A percentile compares a stretch with the other conserved stretches of the same genome.
These are phyloP conservation scores for Taphrorychus bicolor DNA, from an alignment of 2,888 invertebrate genomes.

Conservation along the genomic window DNA sequence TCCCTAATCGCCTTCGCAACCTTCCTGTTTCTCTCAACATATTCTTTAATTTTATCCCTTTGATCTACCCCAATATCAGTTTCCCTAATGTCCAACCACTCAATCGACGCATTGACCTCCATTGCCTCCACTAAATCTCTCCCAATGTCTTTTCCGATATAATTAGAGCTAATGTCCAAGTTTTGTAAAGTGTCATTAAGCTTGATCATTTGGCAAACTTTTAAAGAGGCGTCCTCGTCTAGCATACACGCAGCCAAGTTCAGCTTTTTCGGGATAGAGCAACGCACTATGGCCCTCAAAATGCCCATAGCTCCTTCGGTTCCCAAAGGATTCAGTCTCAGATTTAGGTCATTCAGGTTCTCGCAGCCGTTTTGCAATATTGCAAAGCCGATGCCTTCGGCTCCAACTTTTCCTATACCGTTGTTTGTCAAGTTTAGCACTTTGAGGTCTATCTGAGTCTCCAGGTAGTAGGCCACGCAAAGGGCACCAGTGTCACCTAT, in stretches of 20 bases:
- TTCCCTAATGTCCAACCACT: slow-evolving; percentile 53
- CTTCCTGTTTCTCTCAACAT: slow-evolving; percentile 60
- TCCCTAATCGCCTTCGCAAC: background rate
- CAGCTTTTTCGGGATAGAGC: slow-evolving; percentile 64
- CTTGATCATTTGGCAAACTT: slow-evolving; percentile 64
- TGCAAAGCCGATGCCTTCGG: slow-evolving; percentile 56
- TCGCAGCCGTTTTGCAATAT: slow-evolving; percentile 45
- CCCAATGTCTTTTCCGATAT: slow-evolving; percentile 66
- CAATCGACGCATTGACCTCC: slow-evolving; percentile 47
- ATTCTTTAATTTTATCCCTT: slow-evolving; percentile 59
- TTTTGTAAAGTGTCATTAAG: slow-evolving; percentile 64
- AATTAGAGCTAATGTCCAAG: slow-evolving; percentile 67
- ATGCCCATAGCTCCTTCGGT: slow-evolving; percentile 67
- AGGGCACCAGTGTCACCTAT: slow-evolving; percentile 69
- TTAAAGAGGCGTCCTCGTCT: slow-evolving; percentile 63
- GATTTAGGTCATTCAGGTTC: slow-evolving; percentile 57
- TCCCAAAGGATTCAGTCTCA: slow-evolving; percentile 69
- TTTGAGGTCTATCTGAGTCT: slow-evolving; percentile 61
- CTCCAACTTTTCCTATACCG: slow-evolving; percentile 47
- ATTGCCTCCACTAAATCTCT: slow-evolving; percentile 49
- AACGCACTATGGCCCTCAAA: slow-evolving; percentile 66
- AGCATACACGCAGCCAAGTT: slow-evolving; percentile 66
- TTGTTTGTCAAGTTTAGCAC: slow-evolving; percentile 63
- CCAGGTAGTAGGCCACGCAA: slow-evolving; percentile 67
- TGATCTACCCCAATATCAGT: slow-evolving; percentile 63